Percentiles rank a stretch among this genome's conserved stretches.
Evolutionary conservation across 2,113 vertebrate species (phyloP).

Genomic region (Corydoras sp.): DNA sequence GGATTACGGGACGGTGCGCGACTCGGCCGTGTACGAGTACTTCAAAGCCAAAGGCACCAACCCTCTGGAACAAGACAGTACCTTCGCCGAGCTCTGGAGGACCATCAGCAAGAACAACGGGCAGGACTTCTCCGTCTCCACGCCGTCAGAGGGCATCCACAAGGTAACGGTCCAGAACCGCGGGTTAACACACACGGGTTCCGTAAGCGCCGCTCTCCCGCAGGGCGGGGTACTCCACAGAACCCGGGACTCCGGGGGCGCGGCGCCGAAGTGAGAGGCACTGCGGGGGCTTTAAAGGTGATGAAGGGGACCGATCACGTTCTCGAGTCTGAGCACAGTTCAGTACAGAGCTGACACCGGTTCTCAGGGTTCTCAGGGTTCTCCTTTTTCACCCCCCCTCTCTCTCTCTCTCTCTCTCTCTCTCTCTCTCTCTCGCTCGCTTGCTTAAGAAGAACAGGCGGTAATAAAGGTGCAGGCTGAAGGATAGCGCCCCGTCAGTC

Average conservation of each 20-base stretch:
- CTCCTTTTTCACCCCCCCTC: not conserved
- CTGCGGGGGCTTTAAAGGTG: no score
- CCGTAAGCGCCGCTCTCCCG: no score
- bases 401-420: not conserved
- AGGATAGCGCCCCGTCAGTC: not conserved
- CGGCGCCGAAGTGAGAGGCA: no score
- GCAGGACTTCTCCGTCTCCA: slow-evolving; percentile 83
- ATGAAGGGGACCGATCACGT: no score
- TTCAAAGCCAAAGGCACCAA: slow-evolving; percentile 95
- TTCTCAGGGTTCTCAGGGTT: no score
- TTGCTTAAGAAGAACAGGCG: not conserved
- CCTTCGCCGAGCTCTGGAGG: slow-evolving; percentile 91
- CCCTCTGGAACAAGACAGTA: slow-evolving; percentile 92
- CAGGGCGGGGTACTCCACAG: no score
- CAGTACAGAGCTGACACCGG: no score
- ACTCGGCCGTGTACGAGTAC: slow-evolving; percentile 94
- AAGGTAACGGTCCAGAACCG: slow-evolving; percentile 68
- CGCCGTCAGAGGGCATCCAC: slow-evolving; percentile 88
- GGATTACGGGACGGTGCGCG: slow-evolving; percentile 88
- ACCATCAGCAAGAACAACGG: slow-evolving; percentile 90
- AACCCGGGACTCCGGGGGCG: no score
- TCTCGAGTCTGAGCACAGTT: no score
- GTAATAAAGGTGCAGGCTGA: not conserved
- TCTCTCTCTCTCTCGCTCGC: not conserved
- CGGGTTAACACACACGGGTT: no score